phyloP scores from a whole-genome alignment of 2,113 vertebrate species.

The Tragelaphus strepsiceros region DNA sequence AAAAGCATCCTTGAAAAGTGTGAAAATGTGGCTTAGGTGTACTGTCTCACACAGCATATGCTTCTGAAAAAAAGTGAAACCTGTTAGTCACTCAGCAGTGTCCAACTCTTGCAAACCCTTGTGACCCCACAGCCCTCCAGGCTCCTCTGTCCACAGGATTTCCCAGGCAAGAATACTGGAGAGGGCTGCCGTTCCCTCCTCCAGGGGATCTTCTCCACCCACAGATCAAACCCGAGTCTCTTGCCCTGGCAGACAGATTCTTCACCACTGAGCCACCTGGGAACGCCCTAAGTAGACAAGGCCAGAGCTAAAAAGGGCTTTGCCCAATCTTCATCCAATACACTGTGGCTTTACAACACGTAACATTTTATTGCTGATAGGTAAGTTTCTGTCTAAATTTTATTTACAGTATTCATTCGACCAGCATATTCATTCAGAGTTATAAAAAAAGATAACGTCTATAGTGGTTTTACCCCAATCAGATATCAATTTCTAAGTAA shows the following conservation, averaged over 20 bases:
- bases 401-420: not conserved
- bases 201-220: not conserved
- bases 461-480: not conserved
- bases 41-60: not conserved
- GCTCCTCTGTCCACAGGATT: not conserved
- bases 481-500: not conserved
- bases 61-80: not conserved
- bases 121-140: not conserved
- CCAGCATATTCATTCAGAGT: not conserved
- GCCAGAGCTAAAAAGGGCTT: not conserved
- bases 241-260: not conserved
- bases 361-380: not conserved
- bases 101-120: not conserved
- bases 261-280: not conserved
- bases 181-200: not conserved
- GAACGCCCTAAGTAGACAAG: fast-evolving
- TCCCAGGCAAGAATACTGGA: not conserved
- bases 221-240: not conserved
- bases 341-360: not conserved
- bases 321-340: not conserved
- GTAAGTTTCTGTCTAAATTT: not conserved
- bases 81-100: not conserved
- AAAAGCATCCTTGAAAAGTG: not conserved
- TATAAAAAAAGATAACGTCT: not conserved
- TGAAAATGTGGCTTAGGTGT: fast-evolving